These are phyloP conservation scores for Blennius ocellaris DNA, from an alignment of 2,113 vertebrate genomes.

Conservation along the genomic window DNA sequence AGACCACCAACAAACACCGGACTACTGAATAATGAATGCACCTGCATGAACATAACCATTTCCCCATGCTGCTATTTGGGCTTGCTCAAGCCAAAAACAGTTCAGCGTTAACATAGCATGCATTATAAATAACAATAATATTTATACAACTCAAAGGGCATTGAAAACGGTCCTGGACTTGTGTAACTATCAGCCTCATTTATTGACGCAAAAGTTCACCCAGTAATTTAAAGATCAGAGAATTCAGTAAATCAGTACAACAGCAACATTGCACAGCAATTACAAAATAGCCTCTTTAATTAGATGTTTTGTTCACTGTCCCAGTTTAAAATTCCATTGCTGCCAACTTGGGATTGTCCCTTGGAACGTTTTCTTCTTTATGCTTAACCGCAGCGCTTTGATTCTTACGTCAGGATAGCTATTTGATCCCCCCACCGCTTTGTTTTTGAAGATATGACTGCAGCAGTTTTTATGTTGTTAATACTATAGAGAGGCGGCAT, in stretches of 20 bases:
- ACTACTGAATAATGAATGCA: slow-evolving; percentile 3
- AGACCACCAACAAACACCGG: slow-evolving; percentile 18
- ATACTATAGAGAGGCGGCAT: slow-evolving; percentile 13
- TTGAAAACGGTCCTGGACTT: neutral
- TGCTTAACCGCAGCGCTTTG: slow-evolving; percentile 9
- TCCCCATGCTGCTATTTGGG: neutral
- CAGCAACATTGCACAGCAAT: slow-evolving; percentile 19
- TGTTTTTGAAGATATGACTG: neutral
- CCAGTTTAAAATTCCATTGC: slow-evolving; percentile 41
- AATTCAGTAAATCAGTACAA: slow-evolving; percentile 19
- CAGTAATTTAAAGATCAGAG: neutral
- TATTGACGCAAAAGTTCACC: neutral
- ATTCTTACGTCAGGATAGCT: slow-evolving; percentile 41
- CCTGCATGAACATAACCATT: neutral
- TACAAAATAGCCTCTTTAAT: slow-evolving; percentile 42
- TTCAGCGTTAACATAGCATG: neutral
- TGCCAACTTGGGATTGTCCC: slow-evolving; percentile 28
- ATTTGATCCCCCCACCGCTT: neutral
- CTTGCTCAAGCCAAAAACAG: neutral
- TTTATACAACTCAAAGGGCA: neutral
- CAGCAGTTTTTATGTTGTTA: slow-evolving; percentile 13
- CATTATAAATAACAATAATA: neutral
- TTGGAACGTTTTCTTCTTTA: slow-evolving; percentile 10
- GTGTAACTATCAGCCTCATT: neutral
- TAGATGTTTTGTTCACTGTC: slow-evolving; percentile 46